Evolutionary conservation across 2,113 vertebrate species (phyloP), one percentile per base, ranked within the genome.

Genomic region (Tetrax tetrax): DNA sequence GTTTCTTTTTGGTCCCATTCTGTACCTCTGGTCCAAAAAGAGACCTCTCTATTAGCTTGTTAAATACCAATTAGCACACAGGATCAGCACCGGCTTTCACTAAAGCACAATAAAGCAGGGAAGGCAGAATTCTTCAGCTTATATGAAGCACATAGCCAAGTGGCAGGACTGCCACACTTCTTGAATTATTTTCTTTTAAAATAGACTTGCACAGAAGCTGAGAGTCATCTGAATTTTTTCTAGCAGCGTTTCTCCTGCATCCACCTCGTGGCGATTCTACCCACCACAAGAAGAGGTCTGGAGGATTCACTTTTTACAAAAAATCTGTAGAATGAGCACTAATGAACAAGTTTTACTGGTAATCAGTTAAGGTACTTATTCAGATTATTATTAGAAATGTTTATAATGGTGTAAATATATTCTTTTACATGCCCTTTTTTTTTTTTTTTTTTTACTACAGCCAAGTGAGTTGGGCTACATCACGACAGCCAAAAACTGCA

Each of bases 381-480:
- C 4, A 28, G 25, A 53, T 23, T 4, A 45, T 27, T n/a, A 43
- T 33, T 37, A 61, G 9, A 60, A 38, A 2, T 53, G 27, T 35
- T 83, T 29, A 16, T 1, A 48, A 61, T 2, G 21, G 8, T 79
- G 23, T 38, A 66, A 77, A 2, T 41, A 88, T 1, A 11, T 41
- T 27, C 4, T 59, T 80, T 83, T 60, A 6, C 13, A 12, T 1
- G 4, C 4, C 17, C 45, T 41, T 41, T 41, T 41, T 41, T 41
- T 41, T 23, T 28, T 45, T 8, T 24, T 33, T n/a, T 57, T 69
- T 45, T 19, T 53, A n/a, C 60, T 31, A n/a, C 45, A 65, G 53
- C 33, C 35, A 8, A 14, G 2, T 1, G 45, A 57, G 6, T 2
- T 29, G 43, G 31, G 59, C 23, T 50, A 3, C 0, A 9, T 1